A percentile compares a stretch with the other conserved stretches of the same genome.
Evolutionary conservation across 2,113 vertebrate genomes (phyloP).

Genomic region (Tor tambroides): DNA sequence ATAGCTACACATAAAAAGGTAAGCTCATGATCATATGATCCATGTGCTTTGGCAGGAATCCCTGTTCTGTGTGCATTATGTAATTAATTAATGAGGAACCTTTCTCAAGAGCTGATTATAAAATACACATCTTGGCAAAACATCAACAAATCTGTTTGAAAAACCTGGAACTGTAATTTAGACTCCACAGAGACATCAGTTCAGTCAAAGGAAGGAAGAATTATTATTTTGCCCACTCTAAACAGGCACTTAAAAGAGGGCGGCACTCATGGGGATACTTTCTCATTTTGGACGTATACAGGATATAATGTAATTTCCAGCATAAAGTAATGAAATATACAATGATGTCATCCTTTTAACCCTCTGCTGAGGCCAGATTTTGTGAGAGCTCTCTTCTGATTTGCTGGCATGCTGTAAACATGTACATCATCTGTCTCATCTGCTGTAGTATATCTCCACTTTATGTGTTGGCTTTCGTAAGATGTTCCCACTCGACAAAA

Average conservation of each 20-base stretch:
- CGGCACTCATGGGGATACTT: not conserved
- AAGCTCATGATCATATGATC: constrained; percentile 7
- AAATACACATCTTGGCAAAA: constrained; percentile 9
- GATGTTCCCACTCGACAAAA: not conserved
- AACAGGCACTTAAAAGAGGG: not conserved
- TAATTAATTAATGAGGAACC: not conserved
- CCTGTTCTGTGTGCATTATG: constrained; percentile 14
- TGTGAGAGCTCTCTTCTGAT: not conserved
- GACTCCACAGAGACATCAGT: not conserved
- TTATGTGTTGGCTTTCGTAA: not conserved
- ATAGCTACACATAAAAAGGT: not conserved
- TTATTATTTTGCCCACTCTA: not conserved
- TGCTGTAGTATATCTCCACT: constrained; percentile 1
- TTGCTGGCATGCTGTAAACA: not conserved
- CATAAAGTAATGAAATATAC: not conserved
- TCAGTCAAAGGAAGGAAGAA: not conserved
- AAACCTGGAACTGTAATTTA: constrained; percentile 12
- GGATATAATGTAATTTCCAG: constrained; percentile 5
- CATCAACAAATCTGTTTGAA: not conserved
- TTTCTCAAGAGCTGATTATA: constrained; percentile 15
- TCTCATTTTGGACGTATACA: not conserved
- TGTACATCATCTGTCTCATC: constrained; percentile 21
- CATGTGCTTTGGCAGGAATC: constrained; percentile 13
- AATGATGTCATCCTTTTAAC: constrained; percentile 1
- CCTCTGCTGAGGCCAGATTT: not conserved